These are phyloP conservation scores for Sebastes vulpes DNA, from an alignment of 2,797 vertebrate genomes.

Conservation along the genomic window DNA sequence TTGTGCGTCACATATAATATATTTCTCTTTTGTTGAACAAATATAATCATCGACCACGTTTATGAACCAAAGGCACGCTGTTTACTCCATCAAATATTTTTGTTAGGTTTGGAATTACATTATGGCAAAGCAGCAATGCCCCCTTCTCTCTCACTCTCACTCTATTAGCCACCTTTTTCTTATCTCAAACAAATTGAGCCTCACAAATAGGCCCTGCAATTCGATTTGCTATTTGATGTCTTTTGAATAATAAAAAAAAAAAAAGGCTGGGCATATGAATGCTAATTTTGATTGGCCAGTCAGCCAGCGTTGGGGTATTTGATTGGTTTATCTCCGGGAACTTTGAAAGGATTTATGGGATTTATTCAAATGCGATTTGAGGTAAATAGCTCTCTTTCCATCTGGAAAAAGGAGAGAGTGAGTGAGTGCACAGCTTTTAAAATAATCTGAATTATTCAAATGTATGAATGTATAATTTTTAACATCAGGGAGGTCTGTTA, in stretches of 20 bases:
- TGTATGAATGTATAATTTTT: slow-evolving; percentile 80
- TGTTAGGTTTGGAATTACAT: slow-evolving; percentile 64
- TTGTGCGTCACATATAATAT: slow-evolving; percentile 35
- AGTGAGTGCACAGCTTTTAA: slow-evolving; percentile 77
- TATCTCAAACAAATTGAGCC: slow-evolving; percentile 70
- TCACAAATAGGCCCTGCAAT: slow-evolving; percentile 65
- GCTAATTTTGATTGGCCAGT: slow-evolving; percentile 75
- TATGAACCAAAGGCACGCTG: slow-evolving; percentile 47
- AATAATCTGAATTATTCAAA: slow-evolving; percentile 84
- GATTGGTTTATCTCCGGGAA: slow-evolving; percentile 77
- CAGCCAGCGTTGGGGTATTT: slow-evolving; percentile 55
- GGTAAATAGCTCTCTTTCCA: slow-evolving; percentile 76
- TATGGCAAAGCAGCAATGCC: slow-evolving; percentile 23
- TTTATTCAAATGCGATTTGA: slow-evolving; percentile 81
- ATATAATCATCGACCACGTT: slow-evolving; percentile 58
- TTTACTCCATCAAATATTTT: slow-evolving; percentile 66
- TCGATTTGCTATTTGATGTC: slow-evolving; percentile 74
- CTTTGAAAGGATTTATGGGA: slow-evolving; percentile 79
- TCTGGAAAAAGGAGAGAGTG: slow-evolving; percentile 57
- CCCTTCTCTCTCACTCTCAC: slow-evolving; percentile 37
- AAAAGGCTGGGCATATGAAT: slow-evolving; percentile 52
- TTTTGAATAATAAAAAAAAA: slow-evolving; percentile 63
- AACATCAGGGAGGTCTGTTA: slow-evolving; percentile 75
- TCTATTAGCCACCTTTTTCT: slow-evolving; percentile 69
- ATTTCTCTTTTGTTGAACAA: slow-evolving; percentile 56